Conservation (phyloP, 2,797 vertebrate genomes). For the Platyrinchus mystaceus region DNA sequence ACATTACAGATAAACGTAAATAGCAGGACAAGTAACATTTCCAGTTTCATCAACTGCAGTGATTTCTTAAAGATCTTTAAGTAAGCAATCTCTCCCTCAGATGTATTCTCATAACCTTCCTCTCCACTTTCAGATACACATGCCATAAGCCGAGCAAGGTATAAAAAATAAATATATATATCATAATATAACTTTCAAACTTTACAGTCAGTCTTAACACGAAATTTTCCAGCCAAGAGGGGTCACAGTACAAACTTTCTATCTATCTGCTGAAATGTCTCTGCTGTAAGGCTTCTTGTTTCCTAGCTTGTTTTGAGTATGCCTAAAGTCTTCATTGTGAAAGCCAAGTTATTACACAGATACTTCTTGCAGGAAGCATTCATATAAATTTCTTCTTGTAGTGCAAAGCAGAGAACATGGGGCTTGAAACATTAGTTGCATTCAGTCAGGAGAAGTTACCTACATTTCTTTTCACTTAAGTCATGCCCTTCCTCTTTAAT, state of each 20-base stretch:
- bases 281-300: neutral
- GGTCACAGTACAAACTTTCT: neutral
- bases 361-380: neutral
- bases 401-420: neutral
- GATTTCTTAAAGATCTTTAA: neutral
- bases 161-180: neutral
- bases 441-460: conserved; percentile 38
- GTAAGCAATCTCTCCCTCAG: neutral
- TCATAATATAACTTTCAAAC: neutral
- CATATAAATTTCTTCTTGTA: neutral
- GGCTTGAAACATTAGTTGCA: conserved; percentile 29
- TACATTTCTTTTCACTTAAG: conserved; percentile 72
- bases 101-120: neutral
- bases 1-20: neutral
- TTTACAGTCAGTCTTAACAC: neutral
- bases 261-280: neutral
- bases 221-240: neutral
- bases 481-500: conserved; percentile 70
- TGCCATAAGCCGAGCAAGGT: neutral
- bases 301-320: neutral
- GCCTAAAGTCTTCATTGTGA: neutral
- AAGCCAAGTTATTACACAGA: neutral
- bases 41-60: neutral
- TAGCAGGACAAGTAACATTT: neutral
- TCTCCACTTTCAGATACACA: neutral